Base-by-base conservation (phyloP, 1,140 invertebrate species). In the Platorchestia sp. region DNA sequence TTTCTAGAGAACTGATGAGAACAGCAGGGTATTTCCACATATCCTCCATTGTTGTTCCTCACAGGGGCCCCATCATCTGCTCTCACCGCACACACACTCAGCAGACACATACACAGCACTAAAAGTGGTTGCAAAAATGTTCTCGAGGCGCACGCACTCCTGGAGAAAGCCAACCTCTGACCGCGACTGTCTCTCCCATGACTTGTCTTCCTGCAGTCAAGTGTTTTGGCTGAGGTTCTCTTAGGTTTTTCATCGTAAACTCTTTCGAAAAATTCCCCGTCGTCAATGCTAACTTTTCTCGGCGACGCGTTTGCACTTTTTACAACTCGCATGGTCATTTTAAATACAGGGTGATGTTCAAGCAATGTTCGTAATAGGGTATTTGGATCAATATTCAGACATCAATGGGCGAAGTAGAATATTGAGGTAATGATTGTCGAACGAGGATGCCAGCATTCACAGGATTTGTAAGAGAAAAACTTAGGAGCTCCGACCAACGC, bases 11-110 rank as follows among this genome's bases (percentile, higher is more conserved):
- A 93, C 45, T 93, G 91, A 93, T 93, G 91, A 5, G 91, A 93
- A 44, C 91, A 93, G 91, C 91, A 93, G 40, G 91, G 91, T 93
- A 93, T 93, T 93, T 93, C 91, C 91, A 93, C 91, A 47, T 93
- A 93, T 93, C 91, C 91, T 19, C 91, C 91, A 45, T 47, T 93
- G 45, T 93, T 93, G 45, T 45, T 47, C 3, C 91, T 44, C 3
- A 93, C 91, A 47, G 91, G 36, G 3, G 91, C 19, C 47, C 43
- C 91, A 14, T 36, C 91, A 93, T 93, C 91, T 6, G 14, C 91
- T 93, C 91, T 93, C 36, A 47, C 91, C 6, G 44, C 6, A 91
- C 36, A 6, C 7, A 40, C 91, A 93, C 45, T 93, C 91, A 93
- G 7, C n/a, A 89, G 14, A 89, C n/a, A 89, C 41, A 89, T 43